Evolutionary conservation across 2,888 invertebrate species (phyloP).

Genomic region (Teleogryllus oceanicus): DNA sequence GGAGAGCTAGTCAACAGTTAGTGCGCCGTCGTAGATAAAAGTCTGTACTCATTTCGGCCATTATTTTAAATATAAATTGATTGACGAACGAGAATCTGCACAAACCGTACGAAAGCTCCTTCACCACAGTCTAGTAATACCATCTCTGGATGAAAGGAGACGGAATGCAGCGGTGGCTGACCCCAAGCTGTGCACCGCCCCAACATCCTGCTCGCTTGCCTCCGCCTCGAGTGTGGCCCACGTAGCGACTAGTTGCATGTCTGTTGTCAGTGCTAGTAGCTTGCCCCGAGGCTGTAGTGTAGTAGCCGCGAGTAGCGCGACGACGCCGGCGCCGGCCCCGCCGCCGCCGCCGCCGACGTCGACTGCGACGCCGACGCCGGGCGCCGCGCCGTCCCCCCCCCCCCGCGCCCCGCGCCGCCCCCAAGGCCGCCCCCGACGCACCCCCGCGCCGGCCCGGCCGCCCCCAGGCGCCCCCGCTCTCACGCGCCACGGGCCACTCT

Average conservation of each 20-base stretch:
- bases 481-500: neutral
- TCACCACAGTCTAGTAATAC: too few species aligned
- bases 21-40: too few species aligned
- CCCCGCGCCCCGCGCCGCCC: neutral
- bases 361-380: neutral
- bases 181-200: too few species aligned
- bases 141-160: too few species aligned
- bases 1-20: too few species aligned
- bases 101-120: too few species aligned
- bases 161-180: too few species aligned
- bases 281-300: conserved; percentile 18
- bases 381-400: neutral
- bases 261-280: conserved; percentile 18
- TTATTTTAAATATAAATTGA: too few species aligned
- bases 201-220: neutral
- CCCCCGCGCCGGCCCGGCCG: neutral
- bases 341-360: neutral
- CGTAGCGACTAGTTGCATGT: conserved; percentile 18
- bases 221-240: neutral
- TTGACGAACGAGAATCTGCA: too few species aligned
- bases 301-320: neutral
- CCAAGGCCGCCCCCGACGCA: neutral
- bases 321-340: neutral
- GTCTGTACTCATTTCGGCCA: too few species aligned
- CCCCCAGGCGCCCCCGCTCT: neutral